Evolutionary conservation across 2,797 vertebrate genomes (phyloP).

Genomic region (Malurus splendens): DNA sequence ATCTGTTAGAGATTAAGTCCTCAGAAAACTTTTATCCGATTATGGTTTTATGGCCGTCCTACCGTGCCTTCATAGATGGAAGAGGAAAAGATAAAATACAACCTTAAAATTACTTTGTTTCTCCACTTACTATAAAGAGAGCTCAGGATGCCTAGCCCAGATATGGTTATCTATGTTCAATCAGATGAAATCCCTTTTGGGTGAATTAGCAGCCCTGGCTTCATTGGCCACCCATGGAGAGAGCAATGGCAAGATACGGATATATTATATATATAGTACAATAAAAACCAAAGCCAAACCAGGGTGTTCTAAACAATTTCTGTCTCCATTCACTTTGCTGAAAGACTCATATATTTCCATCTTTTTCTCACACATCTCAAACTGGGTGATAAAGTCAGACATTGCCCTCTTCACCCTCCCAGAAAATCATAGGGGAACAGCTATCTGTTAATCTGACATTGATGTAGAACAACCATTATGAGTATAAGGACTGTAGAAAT

Average conservation of each 20-base stretch:
- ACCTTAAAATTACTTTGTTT: background rate
- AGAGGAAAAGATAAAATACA: background rate
- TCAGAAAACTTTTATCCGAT: background rate
- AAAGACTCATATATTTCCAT: background rate
- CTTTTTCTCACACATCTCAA: background rate
- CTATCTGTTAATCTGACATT: background rate
- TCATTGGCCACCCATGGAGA: background rate
- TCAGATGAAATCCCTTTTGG: background rate
- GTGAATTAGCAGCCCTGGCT: background rate
- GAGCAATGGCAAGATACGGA: background rate
- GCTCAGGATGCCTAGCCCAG: background rate
- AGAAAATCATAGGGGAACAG: background rate
- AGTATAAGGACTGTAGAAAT: background rate
- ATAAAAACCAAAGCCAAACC: background rate
- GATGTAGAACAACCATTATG: background rate
- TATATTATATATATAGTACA: background rate
- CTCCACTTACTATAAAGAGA: background rate
- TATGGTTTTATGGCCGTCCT: background rate
- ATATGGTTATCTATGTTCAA: fast-evolving
- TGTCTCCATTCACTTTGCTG: background rate
- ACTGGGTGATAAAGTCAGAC: background rate
- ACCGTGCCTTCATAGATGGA: background rate
- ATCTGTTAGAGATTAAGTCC: conserved; percentile 13
- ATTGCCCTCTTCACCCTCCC: background rate
- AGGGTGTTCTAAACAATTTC: background rate